Conservation (phyloP, 2,888 invertebrate genomes). For the Synanthedon vespiformis region DNA sequence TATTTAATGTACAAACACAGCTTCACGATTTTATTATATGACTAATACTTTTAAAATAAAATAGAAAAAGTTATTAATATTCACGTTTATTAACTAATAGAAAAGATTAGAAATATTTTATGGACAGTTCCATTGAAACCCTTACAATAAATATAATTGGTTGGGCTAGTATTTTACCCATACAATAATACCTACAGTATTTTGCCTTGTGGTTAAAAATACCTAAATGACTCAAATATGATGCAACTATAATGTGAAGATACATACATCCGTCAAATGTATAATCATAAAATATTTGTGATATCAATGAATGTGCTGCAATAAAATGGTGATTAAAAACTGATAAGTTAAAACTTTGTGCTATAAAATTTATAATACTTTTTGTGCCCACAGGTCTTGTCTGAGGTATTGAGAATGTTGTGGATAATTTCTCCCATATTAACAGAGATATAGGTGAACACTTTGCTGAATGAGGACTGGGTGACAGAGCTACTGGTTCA, state of each 20-base stretch:
- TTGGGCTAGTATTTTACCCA: too few species aligned
- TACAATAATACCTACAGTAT: background rate
- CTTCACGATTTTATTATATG: too few species aligned
- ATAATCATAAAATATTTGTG: conserved; percentile 27
- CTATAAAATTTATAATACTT: conserved; percentile 23
- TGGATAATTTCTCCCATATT: conserved; percentile 76
- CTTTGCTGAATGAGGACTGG: conserved; percentile 59
- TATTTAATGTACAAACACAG: too few species aligned
- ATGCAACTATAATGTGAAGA: background rate
- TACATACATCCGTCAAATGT: background rate
- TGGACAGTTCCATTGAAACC: too few species aligned
- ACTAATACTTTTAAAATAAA: too few species aligned
- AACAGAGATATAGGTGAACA: conserved; percentile 56
- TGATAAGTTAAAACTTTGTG: conserved; percentile 1
- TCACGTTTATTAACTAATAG: too few species aligned
- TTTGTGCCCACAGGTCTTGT: conserved; percentile 73
- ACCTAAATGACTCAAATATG: conserved; percentile 19
- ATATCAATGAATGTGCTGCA: conserved; percentile 44
- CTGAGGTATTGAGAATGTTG: conserved; percentile 75
- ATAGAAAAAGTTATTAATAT: too few species aligned
- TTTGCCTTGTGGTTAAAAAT: conserved; percentile 3
- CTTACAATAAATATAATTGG: too few species aligned
- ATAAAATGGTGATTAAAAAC: conserved; percentile 10
- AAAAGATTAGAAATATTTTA: too few species aligned
- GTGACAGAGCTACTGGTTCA: conserved; percentile 48